These are phyloP conservation scores for Papilio glaucus DNA, from an alignment of 1,140 invertebrate species.

Conservation along the genomic window DNA sequence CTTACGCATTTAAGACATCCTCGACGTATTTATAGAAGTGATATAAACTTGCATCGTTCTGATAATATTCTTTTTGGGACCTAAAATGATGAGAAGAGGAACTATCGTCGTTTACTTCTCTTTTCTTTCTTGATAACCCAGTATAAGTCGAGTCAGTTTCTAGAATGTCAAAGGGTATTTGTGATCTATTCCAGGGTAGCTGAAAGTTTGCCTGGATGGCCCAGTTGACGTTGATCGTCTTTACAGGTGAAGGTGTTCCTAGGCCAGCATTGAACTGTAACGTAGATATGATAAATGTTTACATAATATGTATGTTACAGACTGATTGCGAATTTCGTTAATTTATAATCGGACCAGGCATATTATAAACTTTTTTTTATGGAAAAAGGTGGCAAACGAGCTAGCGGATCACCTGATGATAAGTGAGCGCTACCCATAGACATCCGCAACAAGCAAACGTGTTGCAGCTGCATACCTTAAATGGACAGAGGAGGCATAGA, in stretches of 20 bases:
- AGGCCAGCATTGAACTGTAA: conserved; percentile 75
- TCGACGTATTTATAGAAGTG: conserved; percentile 75
- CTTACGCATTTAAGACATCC: conserved; percentile 64
- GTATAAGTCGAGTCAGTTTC: conserved; percentile 65
- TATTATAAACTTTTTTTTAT: no score
- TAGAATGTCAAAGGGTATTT: conserved; percentile 75
- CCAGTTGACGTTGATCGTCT: conserved; percentile 70
- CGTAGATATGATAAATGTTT: conserved; percentile 28
- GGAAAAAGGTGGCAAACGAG: no score
- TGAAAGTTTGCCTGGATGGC: conserved; percentile 79
- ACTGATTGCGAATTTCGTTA: no score
- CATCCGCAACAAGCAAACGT: no score
- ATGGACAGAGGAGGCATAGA: no score
- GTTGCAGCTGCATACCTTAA: no score
- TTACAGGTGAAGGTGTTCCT: conserved; percentile 63
- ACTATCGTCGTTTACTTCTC: conserved; percentile 46
- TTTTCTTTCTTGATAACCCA: conserved; percentile 58
- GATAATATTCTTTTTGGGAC: conserved; percentile 46
- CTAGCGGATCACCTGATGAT: no score
- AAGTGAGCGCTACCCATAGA: no score
- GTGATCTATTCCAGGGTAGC: conserved; percentile 73
- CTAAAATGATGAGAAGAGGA: background rate
- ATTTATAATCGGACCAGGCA: no score
- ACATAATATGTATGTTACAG: no score
- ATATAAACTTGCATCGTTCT: conserved; percentile 61